phyloP scores from a whole-genome alignment of 64 coral and sea anemone species.

The Hydrozoanthus tunicans region DNA sequence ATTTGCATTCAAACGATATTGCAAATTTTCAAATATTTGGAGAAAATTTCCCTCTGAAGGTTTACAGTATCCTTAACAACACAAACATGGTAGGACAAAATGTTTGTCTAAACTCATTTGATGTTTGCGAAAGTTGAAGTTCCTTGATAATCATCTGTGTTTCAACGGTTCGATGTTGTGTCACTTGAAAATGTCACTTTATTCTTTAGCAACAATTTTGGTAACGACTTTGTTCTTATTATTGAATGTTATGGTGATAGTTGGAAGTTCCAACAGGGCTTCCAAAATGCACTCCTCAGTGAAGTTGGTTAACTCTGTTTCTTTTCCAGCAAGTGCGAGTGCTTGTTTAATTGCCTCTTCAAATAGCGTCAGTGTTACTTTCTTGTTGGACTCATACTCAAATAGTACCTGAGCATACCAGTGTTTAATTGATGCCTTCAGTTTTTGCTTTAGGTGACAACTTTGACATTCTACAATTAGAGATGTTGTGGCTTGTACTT shows the following conservation, averaged over 20 bases:
- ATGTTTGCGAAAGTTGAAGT: too few relatives aligned
- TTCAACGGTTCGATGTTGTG: too few relatives aligned
- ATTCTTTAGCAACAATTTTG: slow-evolving; percentile 11
- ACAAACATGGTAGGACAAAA: too few relatives aligned
- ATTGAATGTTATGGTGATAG: slow-evolving; percentile 53
- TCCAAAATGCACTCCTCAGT: slow-evolving; percentile 51
- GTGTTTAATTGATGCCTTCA: slow-evolving; percentile 33
- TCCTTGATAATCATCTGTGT: too few relatives aligned
- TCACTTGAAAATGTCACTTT: neutral
- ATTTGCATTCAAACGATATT: too few relatives aligned
- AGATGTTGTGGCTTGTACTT: slow-evolving; percentile 48
- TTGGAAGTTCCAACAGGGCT: slow-evolving; percentile 46
- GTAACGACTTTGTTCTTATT: slow-evolving; percentile 46
- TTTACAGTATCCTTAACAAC: too few relatives aligned
- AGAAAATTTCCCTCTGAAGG: too few relatives aligned
- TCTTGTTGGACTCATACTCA: slow-evolving; percentile 38
- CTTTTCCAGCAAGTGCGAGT: slow-evolving; percentile 43
- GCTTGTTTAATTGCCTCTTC: slow-evolving; percentile 57
- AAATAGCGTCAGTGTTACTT: slow-evolving; percentile 57
- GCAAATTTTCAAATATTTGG: too few relatives aligned
- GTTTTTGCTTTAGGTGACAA: slow-evolving; percentile 59
- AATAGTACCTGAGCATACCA: slow-evolving; percentile 64
- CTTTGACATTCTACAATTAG: slow-evolving; percentile 15
- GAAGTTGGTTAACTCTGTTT: slow-evolving; percentile 32
- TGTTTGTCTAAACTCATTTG: too few relatives aligned